Evolutionary conservation across 2,797 vertebrate genomes (phyloP).

Genomic region (Microctenopoma lineatum): DNA sequence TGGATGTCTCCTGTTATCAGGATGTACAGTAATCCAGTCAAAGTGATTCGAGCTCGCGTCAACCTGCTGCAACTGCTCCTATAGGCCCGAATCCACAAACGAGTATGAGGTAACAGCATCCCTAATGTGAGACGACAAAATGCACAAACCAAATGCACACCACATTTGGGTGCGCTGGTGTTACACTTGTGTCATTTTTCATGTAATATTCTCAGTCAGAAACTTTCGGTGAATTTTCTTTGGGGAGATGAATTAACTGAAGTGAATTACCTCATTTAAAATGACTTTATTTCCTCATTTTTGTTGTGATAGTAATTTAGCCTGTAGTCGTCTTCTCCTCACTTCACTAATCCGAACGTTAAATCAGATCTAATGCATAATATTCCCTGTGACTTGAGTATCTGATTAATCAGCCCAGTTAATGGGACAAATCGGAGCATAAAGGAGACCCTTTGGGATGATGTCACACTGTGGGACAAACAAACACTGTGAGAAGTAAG

Average conservation of each 20-base stretch:
- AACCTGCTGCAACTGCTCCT: slow-evolving; percentile 23
- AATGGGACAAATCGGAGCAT: not conserved
- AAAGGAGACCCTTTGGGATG: not conserved
- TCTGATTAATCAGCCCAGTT: not conserved
- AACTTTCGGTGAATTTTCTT: not conserved
- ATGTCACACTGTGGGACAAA: not conserved
- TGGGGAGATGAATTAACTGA: not conserved
- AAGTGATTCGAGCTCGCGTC: slow-evolving; percentile 51
- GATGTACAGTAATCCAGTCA: slow-evolving; percentile 72
- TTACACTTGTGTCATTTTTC: not conserved
- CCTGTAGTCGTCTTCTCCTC: not conserved
- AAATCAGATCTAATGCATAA: not conserved
- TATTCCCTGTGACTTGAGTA: not conserved
- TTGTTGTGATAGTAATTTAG: not conserved
- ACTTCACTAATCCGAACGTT: not conserved
- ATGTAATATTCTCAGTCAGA: not conserved
- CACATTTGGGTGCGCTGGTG: not conserved
- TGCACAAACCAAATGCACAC: slow-evolving; percentile 4
- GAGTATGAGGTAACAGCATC: slow-evolving; percentile 4
- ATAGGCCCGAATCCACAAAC: slow-evolving; percentile 32
- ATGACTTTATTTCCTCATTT: not conserved
- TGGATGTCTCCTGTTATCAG: slow-evolving; percentile 60
- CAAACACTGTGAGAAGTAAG: not conserved
- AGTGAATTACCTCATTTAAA: no score
- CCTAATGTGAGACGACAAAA: slow-evolving; percentile 10